Conservation (phyloP, 2,797 vertebrate genomes). For the Diglossa cyanea region DNA sequence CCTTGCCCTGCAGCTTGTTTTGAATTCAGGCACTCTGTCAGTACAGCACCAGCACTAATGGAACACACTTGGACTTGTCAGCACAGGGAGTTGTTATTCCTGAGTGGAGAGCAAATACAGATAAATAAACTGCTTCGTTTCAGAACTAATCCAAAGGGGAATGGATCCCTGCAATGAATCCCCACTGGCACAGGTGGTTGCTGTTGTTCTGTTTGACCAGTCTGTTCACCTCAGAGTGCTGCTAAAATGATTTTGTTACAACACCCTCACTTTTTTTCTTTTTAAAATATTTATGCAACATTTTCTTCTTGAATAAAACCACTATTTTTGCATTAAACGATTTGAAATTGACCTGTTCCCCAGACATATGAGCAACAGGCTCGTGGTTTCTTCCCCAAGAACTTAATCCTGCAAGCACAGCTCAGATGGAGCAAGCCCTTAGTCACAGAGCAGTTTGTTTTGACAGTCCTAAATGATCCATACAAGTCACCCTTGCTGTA, state of each 20-base stretch:
- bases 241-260: neutral
- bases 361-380: neutral
- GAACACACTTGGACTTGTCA: neutral
- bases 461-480: conserved; percentile 61
- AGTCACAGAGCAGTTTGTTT: conserved; percentile 35
- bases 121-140: neutral
- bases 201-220: neutral
- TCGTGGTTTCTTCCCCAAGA: neutral
- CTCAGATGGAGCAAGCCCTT: conserved; percentile 21
- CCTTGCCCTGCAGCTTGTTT: neutral
- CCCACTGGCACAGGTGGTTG: neutral
- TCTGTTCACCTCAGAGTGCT: neutral
- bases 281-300: neutral
- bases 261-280: neutral
- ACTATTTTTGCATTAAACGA: neutral
- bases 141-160: neutral
- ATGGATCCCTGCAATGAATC: neutral
- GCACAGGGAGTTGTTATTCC: neutral
- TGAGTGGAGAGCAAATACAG: neutral
- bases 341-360: neutral
- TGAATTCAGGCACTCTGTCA: neutral
- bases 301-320: neutral
- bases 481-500: conserved; percentile 47
- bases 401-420: neutral
- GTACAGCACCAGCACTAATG: neutral